phyloP scores from a whole-genome alignment of 2,888 invertebrate species.

The Andrena chrysosceles region DNA sequence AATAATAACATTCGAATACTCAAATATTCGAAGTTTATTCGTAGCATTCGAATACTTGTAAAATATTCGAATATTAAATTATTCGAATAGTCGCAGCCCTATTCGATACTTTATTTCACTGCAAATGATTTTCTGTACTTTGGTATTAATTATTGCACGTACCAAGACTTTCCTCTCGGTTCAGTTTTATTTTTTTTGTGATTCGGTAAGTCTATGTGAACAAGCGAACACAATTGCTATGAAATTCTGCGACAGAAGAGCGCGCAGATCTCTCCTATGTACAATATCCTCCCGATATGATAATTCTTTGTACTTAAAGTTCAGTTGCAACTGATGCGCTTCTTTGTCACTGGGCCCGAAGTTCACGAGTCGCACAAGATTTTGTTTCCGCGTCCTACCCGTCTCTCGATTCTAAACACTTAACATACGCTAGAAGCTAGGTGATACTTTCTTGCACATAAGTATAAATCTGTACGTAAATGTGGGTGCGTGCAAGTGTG shows the following conservation, averaged over 20 bases:
- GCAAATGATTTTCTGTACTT: not conserved
- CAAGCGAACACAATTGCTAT: not conserved
- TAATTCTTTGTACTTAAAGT: not conserved
- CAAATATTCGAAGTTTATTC: no score
- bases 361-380: conserved; percentile 16
- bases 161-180: not conserved
- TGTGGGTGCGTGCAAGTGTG: conserved; percentile 23
- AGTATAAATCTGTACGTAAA: conserved; percentile 50
- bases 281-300: not conserved
- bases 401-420: not conserved
- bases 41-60: no score
- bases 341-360: not conserved
- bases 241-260: not conserved
- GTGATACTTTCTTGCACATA: conserved; percentile 52
- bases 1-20: no score
- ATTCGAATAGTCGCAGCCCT: no score
- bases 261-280: not conserved
- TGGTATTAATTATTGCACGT: conserved; percentile 20
- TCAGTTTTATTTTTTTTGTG: not conserved
- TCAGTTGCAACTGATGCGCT: not conserved
- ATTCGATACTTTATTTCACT: no score
- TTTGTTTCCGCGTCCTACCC: not conserved
- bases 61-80: no score
- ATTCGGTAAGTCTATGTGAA: not conserved
- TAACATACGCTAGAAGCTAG: conserved; percentile 35